Percentiles rank a stretch among this genome's conserved stretches.
Evolutionary conservation across 2,797 vertebrate species (phyloP).

Genomic region (Squalus acanthias): DNA sequence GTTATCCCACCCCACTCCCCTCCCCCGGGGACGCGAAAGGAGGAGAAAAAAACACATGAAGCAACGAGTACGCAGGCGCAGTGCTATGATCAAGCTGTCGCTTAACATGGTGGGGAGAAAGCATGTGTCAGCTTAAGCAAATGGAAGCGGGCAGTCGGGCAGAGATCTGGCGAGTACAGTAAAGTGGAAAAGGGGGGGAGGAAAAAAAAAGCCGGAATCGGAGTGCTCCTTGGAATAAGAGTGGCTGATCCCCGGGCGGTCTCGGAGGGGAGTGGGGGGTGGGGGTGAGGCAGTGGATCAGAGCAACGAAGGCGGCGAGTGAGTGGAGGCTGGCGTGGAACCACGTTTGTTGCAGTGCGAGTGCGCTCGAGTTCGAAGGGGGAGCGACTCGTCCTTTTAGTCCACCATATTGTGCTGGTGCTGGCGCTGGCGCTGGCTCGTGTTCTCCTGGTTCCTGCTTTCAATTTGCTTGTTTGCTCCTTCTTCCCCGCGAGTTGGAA

Average conservation of each 20-base stretch:
- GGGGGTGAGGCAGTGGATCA: background rate
- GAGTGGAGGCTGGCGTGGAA: background rate
- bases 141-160: conserved; percentile 4
- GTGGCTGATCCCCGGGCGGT: background rate
- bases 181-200: background rate
- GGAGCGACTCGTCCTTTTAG: background rate
- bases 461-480: no score
- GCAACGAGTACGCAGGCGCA: background rate
- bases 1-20: background rate
- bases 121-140: no score
- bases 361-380: background rate
- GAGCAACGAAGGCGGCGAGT: background rate
- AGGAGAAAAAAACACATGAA: background rate
- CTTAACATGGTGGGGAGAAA: background rate
- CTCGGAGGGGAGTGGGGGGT: background rate
- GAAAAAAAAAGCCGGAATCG: background rate
- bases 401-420: conserved; percentile 28
- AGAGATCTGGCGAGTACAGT: background rate
- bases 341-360: conserved; percentile 13
- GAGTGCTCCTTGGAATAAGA: background rate
- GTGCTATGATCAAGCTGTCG: background rate
- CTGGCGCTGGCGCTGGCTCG: background rate
- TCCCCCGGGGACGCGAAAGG: background rate
- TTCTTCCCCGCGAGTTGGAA: background rate
- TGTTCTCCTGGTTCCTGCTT: background rate